phyloP scores from a whole-genome alignment of 2,113 vertebrate species.

The Microtus richardsoni region DNA sequence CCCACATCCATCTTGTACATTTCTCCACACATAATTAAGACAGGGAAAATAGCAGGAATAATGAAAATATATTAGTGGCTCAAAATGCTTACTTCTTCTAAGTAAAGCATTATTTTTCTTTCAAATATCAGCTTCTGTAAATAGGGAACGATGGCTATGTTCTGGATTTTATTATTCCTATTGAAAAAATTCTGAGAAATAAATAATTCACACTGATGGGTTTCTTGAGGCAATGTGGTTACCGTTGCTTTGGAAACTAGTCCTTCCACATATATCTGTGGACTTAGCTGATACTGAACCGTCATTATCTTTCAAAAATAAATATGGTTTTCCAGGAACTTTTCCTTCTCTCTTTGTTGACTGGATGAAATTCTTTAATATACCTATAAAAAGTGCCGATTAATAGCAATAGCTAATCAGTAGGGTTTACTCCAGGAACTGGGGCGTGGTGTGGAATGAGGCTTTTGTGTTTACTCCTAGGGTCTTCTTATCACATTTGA shows the following conservation, averaged over 20 bases:
- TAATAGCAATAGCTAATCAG: not conserved
- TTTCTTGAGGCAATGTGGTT: conserved; percentile 77
- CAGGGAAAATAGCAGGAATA: conserved; percentile 35
- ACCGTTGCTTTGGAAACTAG: conserved; percentile 84
- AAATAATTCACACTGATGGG: conserved; percentile 65
- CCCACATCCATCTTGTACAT: not conserved
- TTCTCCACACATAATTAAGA: not conserved
- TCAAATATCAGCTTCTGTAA: conserved; percentile 39
- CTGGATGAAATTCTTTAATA: not conserved
- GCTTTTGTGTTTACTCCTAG: not conserved
- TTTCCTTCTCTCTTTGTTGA: not conserved
- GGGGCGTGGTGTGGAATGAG: not conserved
- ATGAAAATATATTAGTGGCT: not conserved
- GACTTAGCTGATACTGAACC: conserved; percentile 56
- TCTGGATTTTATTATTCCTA: conserved; percentile 70
- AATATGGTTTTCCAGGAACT: not conserved
- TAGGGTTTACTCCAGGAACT: not conserved
- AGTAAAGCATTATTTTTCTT: conserved; percentile 32
- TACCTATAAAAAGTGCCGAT: conserved; percentile 2
- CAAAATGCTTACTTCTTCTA: conserved; percentile 58
- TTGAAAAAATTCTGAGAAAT: conserved; percentile 77
- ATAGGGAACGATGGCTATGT: conserved; percentile 37
- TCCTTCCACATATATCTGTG: conserved; percentile 46
- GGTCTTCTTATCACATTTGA: not conserved
- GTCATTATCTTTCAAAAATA: conserved; percentile 63